Percentiles rank a stretch among this genome's conserved stretches.
phyloP scores from a whole-genome alignment of 2,113 vertebrate species.

The Oxygymnocypris stewartii region DNA sequence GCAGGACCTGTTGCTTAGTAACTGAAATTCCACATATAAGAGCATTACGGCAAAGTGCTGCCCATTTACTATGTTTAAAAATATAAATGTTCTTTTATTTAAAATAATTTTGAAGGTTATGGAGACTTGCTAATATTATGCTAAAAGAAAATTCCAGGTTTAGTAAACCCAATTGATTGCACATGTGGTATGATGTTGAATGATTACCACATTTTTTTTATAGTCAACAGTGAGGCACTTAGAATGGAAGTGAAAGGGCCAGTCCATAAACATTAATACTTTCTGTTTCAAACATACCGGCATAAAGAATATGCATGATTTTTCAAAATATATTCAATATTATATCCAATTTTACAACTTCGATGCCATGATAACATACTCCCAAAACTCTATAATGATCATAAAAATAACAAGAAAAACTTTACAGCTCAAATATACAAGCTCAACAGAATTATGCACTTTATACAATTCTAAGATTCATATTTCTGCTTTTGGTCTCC shows the following conservation, averaged over 20 bases:
- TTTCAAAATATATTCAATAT: background rate
- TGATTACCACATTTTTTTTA: background rate
- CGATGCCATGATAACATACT: background rate
- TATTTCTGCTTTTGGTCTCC: background rate
- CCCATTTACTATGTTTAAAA: background rate
- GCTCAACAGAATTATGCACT: background rate
- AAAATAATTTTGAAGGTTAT: background rate
- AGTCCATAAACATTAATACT: background rate
- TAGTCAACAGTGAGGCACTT: background rate
- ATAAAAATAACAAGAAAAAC: background rate
- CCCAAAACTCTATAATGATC: background rate
- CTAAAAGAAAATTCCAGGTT: background rate
- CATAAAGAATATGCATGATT: background rate
- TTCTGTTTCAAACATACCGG: background rate
- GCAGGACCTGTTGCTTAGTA: conserved; percentile 39
- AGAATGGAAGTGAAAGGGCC: background rate
- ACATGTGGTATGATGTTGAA: background rate
- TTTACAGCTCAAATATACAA: background rate
- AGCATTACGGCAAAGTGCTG: conserved; percentile 6
- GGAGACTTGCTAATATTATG: background rate
- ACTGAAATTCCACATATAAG: conserved; percentile 34
- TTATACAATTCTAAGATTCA: background rate
- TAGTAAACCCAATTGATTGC: background rate
- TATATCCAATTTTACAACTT: background rate
- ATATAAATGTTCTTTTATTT: background rate